A percentile compares a stretch with the other conserved stretches of the same genome.
Conservation (phyloP, 2,888 invertebrate genomes). For the Ichneumoninae sp. region DNA sequence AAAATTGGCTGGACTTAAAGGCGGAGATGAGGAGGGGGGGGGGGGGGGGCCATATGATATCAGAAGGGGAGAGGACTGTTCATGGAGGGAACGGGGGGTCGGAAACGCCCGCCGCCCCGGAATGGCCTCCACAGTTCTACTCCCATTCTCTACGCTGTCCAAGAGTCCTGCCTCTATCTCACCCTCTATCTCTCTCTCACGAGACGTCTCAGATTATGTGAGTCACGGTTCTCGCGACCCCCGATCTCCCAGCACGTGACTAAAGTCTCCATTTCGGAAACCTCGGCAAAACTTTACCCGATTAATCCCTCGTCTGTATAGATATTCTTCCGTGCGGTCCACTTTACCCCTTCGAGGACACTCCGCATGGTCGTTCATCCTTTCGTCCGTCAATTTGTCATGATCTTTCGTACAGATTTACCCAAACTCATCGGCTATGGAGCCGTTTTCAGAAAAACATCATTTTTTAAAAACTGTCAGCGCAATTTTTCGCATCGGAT, state of each 20-base stretch:
- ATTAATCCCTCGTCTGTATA: conserved; percentile 45
- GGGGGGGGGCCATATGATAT: not conserved
- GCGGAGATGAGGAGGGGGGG: not conserved
- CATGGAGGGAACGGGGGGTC: conserved; percentile 44
- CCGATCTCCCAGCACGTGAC: conserved; percentile 59
- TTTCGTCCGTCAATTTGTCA: not conserved
- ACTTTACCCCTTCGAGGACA: not conserved
- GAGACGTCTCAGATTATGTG: conserved; percentile 54
- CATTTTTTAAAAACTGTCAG: not conserved
- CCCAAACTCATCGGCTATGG: not conserved
- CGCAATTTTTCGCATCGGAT: not conserved
- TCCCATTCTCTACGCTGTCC: conserved; percentile 26
- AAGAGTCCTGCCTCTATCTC: conserved; percentile 18
- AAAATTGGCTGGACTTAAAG: conserved; percentile 6
- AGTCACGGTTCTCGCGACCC: conserved; percentile 61
- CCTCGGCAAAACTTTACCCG: conserved; percentile 44
- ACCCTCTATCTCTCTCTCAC: conserved; percentile 29
- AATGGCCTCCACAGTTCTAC: conserved; percentile 62
- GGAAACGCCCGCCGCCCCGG: conserved; percentile 55
- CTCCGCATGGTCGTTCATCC: not conserved
- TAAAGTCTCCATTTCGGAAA: conserved; percentile 34
- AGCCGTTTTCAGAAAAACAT: not conserved
- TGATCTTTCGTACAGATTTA: not conserved
- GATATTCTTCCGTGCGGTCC: conserved; percentile 20
- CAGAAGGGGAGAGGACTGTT: conserved; percentile 22